Percentiles rank a stretch among this genome's conserved stretches.
These are phyloP conservation scores for Chaetura pelagica DNA, from an alignment of 2,113 vertebrate species.

Conservation along the genomic window DNA sequence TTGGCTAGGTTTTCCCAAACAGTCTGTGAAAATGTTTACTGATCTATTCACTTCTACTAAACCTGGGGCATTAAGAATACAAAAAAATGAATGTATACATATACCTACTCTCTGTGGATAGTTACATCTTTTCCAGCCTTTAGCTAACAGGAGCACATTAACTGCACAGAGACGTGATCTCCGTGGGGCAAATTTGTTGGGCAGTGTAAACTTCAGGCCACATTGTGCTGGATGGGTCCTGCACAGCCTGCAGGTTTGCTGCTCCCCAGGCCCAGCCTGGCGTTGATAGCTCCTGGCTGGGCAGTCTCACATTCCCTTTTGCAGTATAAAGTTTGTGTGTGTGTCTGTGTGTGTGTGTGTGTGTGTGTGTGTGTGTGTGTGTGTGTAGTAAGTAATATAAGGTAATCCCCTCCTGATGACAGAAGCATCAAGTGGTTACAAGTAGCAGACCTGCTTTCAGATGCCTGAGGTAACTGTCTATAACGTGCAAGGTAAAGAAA, in stretches of 20 bases:
- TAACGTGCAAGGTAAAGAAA: constrained; percentile 57
- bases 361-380: background rate
- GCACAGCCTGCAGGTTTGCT: background rate
- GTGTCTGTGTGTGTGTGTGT: background rate
- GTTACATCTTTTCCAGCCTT: background rate
- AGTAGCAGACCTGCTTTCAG: constrained; percentile 50
- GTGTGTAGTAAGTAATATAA: background rate
- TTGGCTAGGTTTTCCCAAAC: constrained; percentile 9
- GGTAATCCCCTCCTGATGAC: constrained; percentile 65
- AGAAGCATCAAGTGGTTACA: constrained; percentile 76
- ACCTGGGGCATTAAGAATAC: background rate
- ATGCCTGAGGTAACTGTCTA: constrained; percentile 16
- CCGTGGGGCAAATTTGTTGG: background rate
- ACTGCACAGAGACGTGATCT: background rate
- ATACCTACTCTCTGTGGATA: background rate
- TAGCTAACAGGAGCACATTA: background rate
- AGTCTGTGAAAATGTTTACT: background rate
- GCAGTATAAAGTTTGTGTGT: constrained; percentile 13
- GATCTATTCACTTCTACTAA: background rate
- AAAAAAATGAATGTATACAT: background rate
- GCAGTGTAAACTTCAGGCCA: background rate
- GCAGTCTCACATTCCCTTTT: constrained; percentile 23
- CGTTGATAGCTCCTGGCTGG: constrained; percentile 13
- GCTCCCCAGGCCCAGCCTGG: background rate
- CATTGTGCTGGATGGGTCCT: background rate